phyloP scores from a whole-genome alignment of 2,888 invertebrate species.

The Lasioglossum villosulum region DNA sequence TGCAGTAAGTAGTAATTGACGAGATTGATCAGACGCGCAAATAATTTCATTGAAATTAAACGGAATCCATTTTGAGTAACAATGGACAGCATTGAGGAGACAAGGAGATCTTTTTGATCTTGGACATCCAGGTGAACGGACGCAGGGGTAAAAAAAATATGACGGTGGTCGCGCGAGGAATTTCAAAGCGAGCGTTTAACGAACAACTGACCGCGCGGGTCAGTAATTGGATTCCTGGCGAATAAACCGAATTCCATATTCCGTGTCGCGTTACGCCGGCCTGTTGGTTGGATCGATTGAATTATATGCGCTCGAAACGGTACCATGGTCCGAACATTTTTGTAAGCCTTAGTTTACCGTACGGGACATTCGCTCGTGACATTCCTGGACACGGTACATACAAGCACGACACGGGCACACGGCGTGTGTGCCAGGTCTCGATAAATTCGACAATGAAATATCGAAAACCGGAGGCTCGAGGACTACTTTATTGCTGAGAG shows the following conservation, averaged over 20 bases:
- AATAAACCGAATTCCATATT: constrained; percentile 35
- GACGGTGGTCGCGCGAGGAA: not conserved
- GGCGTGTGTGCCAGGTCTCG: constrained; percentile 20
- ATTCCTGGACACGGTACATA: not conserved
- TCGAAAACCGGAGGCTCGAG: not conserved
- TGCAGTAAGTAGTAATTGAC: too few relatives aligned
- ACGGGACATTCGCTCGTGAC: not conserved
- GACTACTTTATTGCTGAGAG: not conserved
- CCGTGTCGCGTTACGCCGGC: constrained; percentile 12
- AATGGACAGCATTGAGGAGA: too few relatives aligned
- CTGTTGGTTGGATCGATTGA: constrained; percentile 41
- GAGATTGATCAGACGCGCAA: too few relatives aligned
- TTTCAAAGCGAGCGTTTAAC: constrained; percentile 11
- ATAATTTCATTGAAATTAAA: too few relatives aligned
- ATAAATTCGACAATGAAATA: constrained; percentile 49
- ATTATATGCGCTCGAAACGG: constrained; percentile 36
- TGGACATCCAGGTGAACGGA: not conserved
- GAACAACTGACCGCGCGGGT: constrained; percentile 2
- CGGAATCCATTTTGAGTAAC: too few relatives aligned
- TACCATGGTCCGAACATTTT: constrained; percentile 25
- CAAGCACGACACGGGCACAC: not conserved
- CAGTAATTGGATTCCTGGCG: constrained; percentile 21
- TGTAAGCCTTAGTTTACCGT: not conserved
- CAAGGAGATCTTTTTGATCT: not conserved
- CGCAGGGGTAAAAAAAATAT: not conserved